These are phyloP conservation scores for Ferrisia virgata DNA, from an alignment of 2,888 invertebrate species.

Conservation along the genomic window DNA sequence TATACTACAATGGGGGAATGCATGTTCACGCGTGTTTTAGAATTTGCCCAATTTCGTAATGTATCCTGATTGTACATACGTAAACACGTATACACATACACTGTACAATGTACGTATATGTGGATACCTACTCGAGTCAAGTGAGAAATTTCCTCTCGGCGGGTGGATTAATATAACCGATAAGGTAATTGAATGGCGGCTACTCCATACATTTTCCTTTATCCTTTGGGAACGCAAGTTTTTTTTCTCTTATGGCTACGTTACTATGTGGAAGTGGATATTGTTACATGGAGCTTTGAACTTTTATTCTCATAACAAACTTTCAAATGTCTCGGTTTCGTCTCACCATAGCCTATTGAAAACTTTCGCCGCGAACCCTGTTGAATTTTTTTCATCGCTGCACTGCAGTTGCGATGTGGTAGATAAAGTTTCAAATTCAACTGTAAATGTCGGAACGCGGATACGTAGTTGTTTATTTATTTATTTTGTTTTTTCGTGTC, in stretches of 20 bases:
- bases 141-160: not conserved
- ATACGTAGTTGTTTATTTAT: not conserved
- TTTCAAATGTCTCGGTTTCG: slow-evolving; percentile 14
- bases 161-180: slow-evolving; percentile 13
- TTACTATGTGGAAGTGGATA: not conserved
- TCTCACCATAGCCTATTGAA: not conserved
- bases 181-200: not conserved
- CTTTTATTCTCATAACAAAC: not conserved
- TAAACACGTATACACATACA: too few relatives aligned
- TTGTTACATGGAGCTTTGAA: not conserved
- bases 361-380: not conserved
- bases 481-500: too few relatives aligned
- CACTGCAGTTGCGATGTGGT: not conserved
- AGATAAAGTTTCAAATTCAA: not conserved
- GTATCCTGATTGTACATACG: too few relatives aligned
- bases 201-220: not conserved
- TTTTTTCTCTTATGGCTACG: not conserved
- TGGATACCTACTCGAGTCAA: not conserved
- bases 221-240: not conserved
- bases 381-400: not conserved
- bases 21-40: not conserved
- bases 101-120: not conserved
- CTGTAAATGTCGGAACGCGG: too few relatives aligned
- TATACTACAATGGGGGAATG: not conserved
- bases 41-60: slow-evolving; percentile 1